Evolutionary conservation across 2,113 vertebrate species (phyloP).

Genomic region (Thamnophis sirtalis): DNA sequence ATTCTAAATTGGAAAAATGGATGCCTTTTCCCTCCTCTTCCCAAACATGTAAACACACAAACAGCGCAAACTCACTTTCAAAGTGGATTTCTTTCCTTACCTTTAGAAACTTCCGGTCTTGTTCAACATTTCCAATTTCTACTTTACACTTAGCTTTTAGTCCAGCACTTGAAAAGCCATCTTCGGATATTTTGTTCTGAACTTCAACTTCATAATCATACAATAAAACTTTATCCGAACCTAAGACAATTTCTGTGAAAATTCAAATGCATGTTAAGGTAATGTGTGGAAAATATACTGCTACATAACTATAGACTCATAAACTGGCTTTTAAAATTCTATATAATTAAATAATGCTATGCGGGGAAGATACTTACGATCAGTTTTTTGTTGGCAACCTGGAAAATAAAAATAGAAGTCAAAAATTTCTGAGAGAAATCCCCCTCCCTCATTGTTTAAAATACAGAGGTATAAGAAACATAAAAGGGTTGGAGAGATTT

Average conservation of each 20-base stretch:
- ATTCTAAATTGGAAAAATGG: constrained; percentile 63
- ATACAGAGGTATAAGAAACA: constrained; percentile 38
- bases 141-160: constrained; percentile 62
- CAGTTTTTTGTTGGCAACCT: constrained; percentile 56
- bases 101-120: constrained; percentile 50
- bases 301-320: constrained; percentile 23
- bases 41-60: constrained; percentile 49
- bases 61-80: constrained; percentile 49
- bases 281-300: constrained; percentile 31
- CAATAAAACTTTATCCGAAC: constrained; percentile 49
- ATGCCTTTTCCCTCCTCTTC: constrained; percentile 53
- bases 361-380: constrained; percentile 58
- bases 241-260: constrained; percentile 51
- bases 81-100: constrained; percentile 59
- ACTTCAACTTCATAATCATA: constrained; percentile 57
- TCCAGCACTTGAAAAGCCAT: constrained; percentile 55
- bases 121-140: constrained; percentile 58
- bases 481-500: not conserved
- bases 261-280: constrained; percentile 43
- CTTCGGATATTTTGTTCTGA: constrained; percentile 52
- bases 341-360: constrained; percentile 38
- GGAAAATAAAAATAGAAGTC: constrained; percentile 40
- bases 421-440: not conserved
- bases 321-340: constrained; percentile 30
- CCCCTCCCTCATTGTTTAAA: not conserved